Evolutionary conservation across 2,113 vertebrate species (phyloP).

Genomic region (Percopsis transmontana): DNA sequence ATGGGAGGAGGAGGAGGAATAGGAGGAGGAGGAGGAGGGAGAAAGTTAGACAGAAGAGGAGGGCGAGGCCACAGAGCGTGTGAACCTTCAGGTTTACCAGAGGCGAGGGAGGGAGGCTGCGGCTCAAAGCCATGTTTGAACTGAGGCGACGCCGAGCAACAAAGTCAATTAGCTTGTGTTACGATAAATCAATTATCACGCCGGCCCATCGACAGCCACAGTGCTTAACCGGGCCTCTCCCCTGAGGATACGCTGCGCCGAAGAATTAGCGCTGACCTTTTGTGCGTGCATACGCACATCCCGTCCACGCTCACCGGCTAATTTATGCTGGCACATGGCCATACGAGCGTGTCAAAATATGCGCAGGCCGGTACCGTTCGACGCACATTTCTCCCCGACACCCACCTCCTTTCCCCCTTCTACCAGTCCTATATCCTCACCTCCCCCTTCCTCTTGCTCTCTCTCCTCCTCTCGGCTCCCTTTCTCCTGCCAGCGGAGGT

Average conservation of each 20-base stretch:
- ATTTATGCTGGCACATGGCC: conserved; percentile 34
- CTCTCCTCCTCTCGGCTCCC: conserved; percentile 25
- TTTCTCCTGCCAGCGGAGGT: conserved; percentile 56
- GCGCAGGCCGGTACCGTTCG: conserved; percentile 31
- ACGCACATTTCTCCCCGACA: background rate
- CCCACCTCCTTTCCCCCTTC: background rate
- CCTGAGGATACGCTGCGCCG: conserved; percentile 19
- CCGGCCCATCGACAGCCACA: conserved; percentile 42
- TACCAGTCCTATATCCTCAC: background rate
- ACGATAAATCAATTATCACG: conserved; percentile 60
- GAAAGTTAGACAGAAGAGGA: background rate
- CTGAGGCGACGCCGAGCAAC: conserved; percentile 48
- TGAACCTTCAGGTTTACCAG: conserved; percentile 56
- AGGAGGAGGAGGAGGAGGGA: conserved; percentile 17
- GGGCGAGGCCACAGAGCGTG: conserved; percentile 46
- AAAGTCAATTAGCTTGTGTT: conserved; percentile 68
- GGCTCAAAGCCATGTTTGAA: conserved; percentile 61
- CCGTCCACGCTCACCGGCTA: conserved; percentile 3
- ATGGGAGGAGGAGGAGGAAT: conserved; percentile 20
- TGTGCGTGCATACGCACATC: conserved; percentile 19
- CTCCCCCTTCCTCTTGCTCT: background rate
- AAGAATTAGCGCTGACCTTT: conserved; percentile 58
- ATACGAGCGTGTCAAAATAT: conserved; percentile 41
- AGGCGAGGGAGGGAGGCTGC: conserved; percentile 16
- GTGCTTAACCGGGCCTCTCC: conserved; percentile 44